Evolutionary conservation across 2,888 invertebrate species (phyloP), one percentile per base, ranked within the genome.

Genomic region (Drosophila leonis): DNA sequence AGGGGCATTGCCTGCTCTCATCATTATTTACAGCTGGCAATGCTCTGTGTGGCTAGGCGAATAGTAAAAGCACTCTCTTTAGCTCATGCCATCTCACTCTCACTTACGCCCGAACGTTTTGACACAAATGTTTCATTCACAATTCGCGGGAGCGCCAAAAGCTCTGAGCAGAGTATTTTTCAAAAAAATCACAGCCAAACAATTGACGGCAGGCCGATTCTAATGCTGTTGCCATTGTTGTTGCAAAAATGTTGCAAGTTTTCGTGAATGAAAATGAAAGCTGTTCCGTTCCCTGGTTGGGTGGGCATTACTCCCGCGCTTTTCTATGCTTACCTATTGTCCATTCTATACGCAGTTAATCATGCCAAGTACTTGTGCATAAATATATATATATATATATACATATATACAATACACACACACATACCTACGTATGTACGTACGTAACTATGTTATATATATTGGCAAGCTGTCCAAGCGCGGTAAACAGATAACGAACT

Each of bases 261-360:
- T 84, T 83, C 79, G 84, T 89, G 90, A 89, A 84, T 89, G 88
- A 87, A 87, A 82, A 46, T 65, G 72, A 89, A 84, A 70, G 82
- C 80, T 77, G 64, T 54, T 60, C 75, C 24, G 61, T 35, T 39
- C n/a, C 37, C 37, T 75, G 41, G 18, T n/a, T 62, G 42, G 71
- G 51, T 49, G 44, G 54, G 27, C 55, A 69, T 49, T 35, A 56
- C 60, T 60, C 75, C 78, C 71, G 72, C 87, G 63, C 82, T 75
- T 72, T 75, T 78, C 68, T 83, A 37, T 77, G 66, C 54, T 69
- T 65, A 70, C 55, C 61, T 65, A 52, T 57, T 76, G 68, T 71
- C 72, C 84, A 61, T 46, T 46, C 42, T 48, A 48, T 20, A 56
- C 61, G 55, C 82, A 64, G 39, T 66, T 78, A 79, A 75, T 79